These are phyloP conservation scores for Ametastegia equiseti DNA, from an alignment of 2,888 invertebrate species.

Conservation along the genomic window DNA sequence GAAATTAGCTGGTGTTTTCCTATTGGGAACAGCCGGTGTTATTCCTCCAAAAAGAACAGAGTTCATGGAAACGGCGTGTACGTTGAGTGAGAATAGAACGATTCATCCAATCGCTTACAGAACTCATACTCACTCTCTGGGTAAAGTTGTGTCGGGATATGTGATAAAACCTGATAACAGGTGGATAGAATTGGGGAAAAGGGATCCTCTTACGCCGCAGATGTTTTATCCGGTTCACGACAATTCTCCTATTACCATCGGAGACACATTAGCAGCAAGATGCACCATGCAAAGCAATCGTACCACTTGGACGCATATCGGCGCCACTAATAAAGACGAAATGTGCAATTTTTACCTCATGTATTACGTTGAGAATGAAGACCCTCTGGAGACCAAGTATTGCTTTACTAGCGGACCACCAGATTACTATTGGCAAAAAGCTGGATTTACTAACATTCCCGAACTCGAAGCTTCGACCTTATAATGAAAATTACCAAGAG, in stretches of 20 bases:
- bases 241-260: conserved; percentile 80
- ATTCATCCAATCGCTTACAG: conserved; percentile 97
- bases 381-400: conserved; percentile 87
- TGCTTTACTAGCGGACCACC: conserved; percentile 93
- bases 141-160: conserved; percentile 92
- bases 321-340: conserved; percentile 91
- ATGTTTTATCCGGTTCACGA: conserved; percentile 94
- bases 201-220: conserved; percentile 92
- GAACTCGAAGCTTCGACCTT: conserved; percentile 82
- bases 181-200: conserved; percentile 92
- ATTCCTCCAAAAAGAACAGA: conserved; percentile 85
- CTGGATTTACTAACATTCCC: conserved; percentile 86
- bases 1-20: conserved; percentile 93
- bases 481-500: conserved; percentile 65
- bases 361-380: conserved; percentile 91
- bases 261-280: conserved; percentile 90
- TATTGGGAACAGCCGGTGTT: conserved; percentile 91
- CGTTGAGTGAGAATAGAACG: conserved; percentile 86
- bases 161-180: conserved; percentile 77
- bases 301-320: conserved; percentile 82
- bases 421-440: conserved; percentile 86
- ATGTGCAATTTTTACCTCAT: conserved; percentile 98
- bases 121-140: conserved; percentile 94
- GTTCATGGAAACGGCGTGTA: conserved; percentile 95
- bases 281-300: conserved; percentile 93